A percentile compares a stretch with the other conserved stretches of the same genome.
These are phyloP conservation scores for Baryphthengus martii DNA, from an alignment of 2,113 vertebrate species.

Conservation along the genomic window DNA sequence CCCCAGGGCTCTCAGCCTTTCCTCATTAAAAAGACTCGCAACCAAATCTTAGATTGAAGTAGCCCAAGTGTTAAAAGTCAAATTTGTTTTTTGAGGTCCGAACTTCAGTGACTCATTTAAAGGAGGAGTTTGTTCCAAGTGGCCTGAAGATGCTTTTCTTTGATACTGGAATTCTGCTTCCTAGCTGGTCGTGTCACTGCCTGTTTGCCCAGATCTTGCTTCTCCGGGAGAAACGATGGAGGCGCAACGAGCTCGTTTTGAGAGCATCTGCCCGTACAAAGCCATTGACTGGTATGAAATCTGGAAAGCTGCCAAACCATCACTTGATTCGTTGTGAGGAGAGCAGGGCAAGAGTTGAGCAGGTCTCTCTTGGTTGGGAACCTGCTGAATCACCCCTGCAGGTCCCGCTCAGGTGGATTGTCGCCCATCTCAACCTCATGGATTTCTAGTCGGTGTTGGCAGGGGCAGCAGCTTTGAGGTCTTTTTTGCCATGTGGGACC, in stretches of 20 bases:
- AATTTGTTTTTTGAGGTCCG: neutral
- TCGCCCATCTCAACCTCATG: accelerated
- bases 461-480: neutral
- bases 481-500: accelerated
- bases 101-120: neutral
- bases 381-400: neutral
- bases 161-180: no score
- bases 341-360: neutral
- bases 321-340: neutral
- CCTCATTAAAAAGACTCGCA: neutral
- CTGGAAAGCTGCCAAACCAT: neutral
- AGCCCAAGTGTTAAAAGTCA: neutral
- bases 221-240: neutral
- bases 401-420: neutral
- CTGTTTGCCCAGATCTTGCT: neutral
- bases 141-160: neutral
- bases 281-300: neutral
- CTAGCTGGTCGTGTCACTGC: neutral
- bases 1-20: no score
- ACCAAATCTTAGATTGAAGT: neutral
- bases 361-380: neutral
- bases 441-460: neutral
- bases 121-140: neutral
- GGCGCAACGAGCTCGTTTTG: neutral
- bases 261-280: neutral